Base-by-base conservation (phyloP, 1,140 invertebrate species). In the Steinernema feltiae region DNA sequence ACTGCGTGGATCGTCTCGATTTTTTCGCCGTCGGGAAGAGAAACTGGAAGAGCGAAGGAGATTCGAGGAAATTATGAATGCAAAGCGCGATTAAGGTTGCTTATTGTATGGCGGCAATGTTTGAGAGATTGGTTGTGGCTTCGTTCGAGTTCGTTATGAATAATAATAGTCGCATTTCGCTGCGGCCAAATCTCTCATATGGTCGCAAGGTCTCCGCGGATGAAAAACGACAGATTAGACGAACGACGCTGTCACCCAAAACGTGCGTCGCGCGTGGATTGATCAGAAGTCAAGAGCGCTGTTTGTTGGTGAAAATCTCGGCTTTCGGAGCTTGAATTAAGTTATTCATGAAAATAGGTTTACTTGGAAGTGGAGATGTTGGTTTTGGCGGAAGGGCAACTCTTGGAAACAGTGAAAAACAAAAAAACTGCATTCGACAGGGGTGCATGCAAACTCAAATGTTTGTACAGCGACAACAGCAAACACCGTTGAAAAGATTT, bases 161-260 rank as follows among this genome's bases (percentile, higher is more conserved):
- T 63, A 63, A 63, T 63, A 63, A 63, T 63, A 63, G 53, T 63
- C 53, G 53, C 24, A 27, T 63, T 63, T 63, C 53, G 24, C 53
- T 3, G 15, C 53, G 12, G 12, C 24, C 53, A 63, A 63, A 41
- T 41, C 35, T 41, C 35, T 41, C 35, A 41, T 41, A 63, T 21
- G 41, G 24, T 63, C 53, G 15, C 24, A 3, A 27, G 53, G 12
- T 63, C n/a, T n/a, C n/a, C n/a, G 15, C 53, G 53, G 24, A 27
- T 63, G 53, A 63, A 63, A 63, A 63, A 63, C 53, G 53, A 63
- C 53, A 27, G 53, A 63, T 63, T 63, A 63, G 53, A 63, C 53
- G 53, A 63, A 63, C 53, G 53, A 21, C 53, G 35, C 35, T 41
- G 35, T 41, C 24, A 27, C 53, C 53, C 53, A 27, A 63, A 63